Evolutionary conservation across 2,888 invertebrate genomes (phyloP), one percentile per base, ranked within the genome.

Genomic region (Autographa pulchrina): DNA sequence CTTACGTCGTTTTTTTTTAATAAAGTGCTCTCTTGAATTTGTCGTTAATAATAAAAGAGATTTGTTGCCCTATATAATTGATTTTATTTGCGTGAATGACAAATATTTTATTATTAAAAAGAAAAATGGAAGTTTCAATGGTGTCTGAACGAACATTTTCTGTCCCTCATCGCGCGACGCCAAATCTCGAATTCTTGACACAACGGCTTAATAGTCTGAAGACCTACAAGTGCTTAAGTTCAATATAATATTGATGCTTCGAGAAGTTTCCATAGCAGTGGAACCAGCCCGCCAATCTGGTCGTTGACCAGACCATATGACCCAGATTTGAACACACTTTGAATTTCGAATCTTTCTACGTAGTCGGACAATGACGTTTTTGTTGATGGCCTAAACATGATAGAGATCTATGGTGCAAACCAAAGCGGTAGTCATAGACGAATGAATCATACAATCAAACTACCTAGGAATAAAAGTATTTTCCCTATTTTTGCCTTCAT

Each of bases 261-360:
- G 75, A 78, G 77, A 75, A 60, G 59, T 25, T 43, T 52, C 32
- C 6, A 65, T 43, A 52, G 59, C 25, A 16, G 16, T 58, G 59
- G 70, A 78, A 38, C 31, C 74, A 78, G 69, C 62, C 43, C 48
- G 63, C 70, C 56, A 66, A 70, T 75, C 75, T 78, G 79, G 75
- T 78, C 78, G 69, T 78, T 78, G 78, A 78, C 78, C 78, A 78
- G 71, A 25, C 62, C 71, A 48, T 43, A 52, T 65, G 79, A 78
- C 78, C 78, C 67, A 78, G 67, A 75, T 77, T 65, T 35, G 59
- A 56, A 35, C 61, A 73, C 66, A 74, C 65, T 52, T 48, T n/a
- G n/a, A 16, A 32, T 68, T 18, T 67, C 60, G 75, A 71, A 62
- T 32, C 65, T n/a, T 62, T 54, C 59, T 63, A 65, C 35, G 62